These are phyloP conservation scores for Dromiciops gliroides DNA, from an alignment of 2,113 vertebrate species.

Conservation along the genomic window DNA sequence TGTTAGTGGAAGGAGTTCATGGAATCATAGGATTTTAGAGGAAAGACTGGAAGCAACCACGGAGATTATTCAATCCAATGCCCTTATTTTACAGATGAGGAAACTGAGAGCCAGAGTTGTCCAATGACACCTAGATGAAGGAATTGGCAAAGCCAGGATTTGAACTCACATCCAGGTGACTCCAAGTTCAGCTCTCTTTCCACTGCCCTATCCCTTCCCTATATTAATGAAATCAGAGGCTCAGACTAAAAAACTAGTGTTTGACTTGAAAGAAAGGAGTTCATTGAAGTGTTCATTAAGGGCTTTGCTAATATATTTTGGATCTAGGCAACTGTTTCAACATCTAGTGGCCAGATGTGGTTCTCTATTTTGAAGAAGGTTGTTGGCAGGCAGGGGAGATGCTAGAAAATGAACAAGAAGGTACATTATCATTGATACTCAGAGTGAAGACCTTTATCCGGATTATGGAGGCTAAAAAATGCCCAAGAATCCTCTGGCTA, in stretches of 20 bases:
- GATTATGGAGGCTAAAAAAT: neutral
- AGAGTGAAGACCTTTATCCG: no score
- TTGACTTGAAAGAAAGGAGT: slow-evolving; percentile 66
- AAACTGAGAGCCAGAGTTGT: neutral
- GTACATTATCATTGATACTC: no score
- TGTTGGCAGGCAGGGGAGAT: neutral
- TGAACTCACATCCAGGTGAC: neutral
- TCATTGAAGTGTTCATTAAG: slow-evolving; percentile 48
- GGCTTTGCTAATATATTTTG: slow-evolving; percentile 50
- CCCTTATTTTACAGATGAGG: neutral
- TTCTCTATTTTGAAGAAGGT: neutral
- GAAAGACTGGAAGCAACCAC: neutral
- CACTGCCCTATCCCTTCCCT: neutral
- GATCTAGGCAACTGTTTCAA: neutral
- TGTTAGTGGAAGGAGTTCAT: neutral
- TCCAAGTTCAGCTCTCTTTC: neutral
- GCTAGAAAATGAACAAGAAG: neutral
- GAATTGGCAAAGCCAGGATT: neutral
- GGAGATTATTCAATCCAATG: neutral
- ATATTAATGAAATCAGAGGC: neutral
- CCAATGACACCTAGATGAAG: neutral
- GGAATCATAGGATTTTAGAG: neutral
- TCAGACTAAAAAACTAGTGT: slow-evolving; percentile 42
- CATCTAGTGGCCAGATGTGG: neutral
- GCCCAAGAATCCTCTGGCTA: neutral